Percentiles rank a stretch among this genome's conserved stretches.
phyloP scores from a whole-genome alignment of 2,113 vertebrate species.

The Apeltes quadracus region DNA sequence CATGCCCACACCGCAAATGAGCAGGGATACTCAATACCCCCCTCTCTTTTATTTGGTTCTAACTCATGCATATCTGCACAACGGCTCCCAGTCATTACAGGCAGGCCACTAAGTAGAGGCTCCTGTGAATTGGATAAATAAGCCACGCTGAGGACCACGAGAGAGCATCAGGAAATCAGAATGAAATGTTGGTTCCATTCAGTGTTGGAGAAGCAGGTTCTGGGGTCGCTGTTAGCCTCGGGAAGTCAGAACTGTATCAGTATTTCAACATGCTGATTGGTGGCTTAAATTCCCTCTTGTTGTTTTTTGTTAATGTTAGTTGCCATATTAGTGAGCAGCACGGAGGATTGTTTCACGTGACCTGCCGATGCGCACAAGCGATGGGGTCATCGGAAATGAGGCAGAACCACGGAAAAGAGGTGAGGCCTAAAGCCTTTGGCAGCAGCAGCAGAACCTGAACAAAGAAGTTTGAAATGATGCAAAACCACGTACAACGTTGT shows the following conservation, averaged over 20 bases:
- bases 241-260: constrained; percentile 51
- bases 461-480: neutral
- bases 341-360: neutral
- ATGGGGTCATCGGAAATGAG: neutral
- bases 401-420: neutral
- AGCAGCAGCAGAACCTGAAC: too few species aligned
- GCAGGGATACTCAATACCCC: constrained; percentile 78
- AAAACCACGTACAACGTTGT: neutral
- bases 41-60: constrained; percentile 66
- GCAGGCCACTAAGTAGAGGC: constrained; percentile 76
- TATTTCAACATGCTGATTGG: constrained; percentile 53
- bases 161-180: constrained; percentile 57
- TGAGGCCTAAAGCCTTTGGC: neutral
- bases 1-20: constrained; percentile 77
- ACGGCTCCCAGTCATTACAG: constrained; percentile 74
- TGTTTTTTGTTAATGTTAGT: neutral
- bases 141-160: constrained; percentile 48
- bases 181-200: constrained; percentile 50
- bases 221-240: constrained; percentile 41
- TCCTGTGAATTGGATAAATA: constrained; percentile 73
- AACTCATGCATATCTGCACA: constrained; percentile 73
- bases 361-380: neutral
- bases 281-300: constrained; percentile 8
- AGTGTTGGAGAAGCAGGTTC: constrained; percentile 52
- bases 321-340: neutral